Conservation (phyloP, 2,888 invertebrate genomes). For the Fragum whitleyi region DNA sequence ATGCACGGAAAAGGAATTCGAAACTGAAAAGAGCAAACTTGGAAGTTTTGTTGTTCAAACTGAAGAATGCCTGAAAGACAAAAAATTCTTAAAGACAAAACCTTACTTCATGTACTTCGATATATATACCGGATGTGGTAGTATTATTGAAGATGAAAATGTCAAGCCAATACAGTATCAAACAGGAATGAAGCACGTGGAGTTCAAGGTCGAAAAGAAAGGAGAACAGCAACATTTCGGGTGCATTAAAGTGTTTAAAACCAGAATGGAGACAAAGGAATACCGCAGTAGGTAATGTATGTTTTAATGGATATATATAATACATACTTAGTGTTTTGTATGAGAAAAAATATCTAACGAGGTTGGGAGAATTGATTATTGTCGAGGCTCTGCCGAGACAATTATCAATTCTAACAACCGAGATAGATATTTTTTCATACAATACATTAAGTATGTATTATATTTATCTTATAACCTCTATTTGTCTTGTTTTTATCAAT, state of each 20-base stretch:
- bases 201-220: neutral
- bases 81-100: conserved; percentile 1
- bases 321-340: no score
- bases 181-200: neutral
- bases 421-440: no score
- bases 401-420: no score
- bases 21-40: neutral
- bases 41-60: neutral
- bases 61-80: neutral
- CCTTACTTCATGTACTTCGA: neutral
- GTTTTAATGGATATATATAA: no score
- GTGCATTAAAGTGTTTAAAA: neutral
- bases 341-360: no score
- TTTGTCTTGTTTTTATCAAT: no score
- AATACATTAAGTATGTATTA: no score
- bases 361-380: no score
- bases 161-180: conserved; percentile 18
- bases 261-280: neutral
- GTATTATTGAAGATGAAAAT: neutral
- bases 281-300: neutral
- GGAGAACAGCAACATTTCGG: neutral
- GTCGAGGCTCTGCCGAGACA: no score
- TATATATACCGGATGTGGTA: neutral
- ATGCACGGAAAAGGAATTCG: neutral
- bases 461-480: no score